These are phyloP conservation scores for Pelecanus crispus DNA, from an alignment of 2,113 vertebrate species.

Conservation along the genomic window DNA sequence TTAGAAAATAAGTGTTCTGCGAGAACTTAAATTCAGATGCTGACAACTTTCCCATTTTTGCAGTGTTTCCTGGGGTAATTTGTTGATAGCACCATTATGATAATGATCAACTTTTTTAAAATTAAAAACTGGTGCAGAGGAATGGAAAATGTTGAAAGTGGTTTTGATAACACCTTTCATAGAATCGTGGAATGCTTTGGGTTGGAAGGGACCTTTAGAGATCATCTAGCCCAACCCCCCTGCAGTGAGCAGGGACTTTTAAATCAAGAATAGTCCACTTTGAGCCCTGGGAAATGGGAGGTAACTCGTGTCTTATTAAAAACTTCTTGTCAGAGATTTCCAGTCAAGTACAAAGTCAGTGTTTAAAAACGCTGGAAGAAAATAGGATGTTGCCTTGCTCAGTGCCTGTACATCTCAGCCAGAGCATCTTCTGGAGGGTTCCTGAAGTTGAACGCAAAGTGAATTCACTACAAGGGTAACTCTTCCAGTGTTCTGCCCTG, in stretches of 20 bases:
- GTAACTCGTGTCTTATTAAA: not conserved
- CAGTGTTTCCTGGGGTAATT: not conserved
- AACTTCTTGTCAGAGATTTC: not conserved
- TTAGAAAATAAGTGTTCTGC: not conserved
- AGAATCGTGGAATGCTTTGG: no score
- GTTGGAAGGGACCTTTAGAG: no score
- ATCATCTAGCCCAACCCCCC: no score
- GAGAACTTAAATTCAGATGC: not conserved
- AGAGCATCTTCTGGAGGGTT: not conserved
- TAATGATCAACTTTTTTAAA: not conserved
- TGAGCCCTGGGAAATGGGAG: not conserved
- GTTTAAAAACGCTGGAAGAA: not conserved
- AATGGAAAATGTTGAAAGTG: not conserved
- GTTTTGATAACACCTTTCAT: not conserved
- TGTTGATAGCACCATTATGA: not conserved
- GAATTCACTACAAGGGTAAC: not conserved
- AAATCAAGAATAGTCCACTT: not conserved
- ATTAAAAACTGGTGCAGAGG: not conserved
- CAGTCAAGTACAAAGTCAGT: not conserved
- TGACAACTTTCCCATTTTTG: not conserved
- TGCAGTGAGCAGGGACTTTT: no score
- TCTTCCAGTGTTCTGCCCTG: not conserved
- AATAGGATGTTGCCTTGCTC: not conserved
- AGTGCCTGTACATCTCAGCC: not conserved
- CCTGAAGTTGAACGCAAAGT: not conserved